Percentiles rank a stretch among this genome's conserved stretches.
These are phyloP conservation scores for Aelia acuminata DNA, from an alignment of 2,888 invertebrate species.

Conservation along the genomic window DNA sequence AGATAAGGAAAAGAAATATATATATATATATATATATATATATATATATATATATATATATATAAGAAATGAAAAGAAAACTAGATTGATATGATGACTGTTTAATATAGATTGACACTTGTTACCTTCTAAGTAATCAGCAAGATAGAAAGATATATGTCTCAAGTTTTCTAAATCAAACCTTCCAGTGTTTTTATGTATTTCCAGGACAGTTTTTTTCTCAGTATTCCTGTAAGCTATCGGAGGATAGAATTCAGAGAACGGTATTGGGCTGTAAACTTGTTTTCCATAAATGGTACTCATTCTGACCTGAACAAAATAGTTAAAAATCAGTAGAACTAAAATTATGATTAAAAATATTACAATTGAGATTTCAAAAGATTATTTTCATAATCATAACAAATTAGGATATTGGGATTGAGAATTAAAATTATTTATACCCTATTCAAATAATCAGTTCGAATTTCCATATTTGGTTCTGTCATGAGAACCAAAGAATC, in stretches of 20 bases:
- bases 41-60: too few species aligned
- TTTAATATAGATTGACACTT: constrained; percentile 56
- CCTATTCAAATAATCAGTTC: constrained; percentile 90
- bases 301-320: constrained; percentile 84
- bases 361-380: neutral
- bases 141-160: constrained; percentile 85
- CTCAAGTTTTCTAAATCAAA: constrained; percentile 83
- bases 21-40: too few species aligned
- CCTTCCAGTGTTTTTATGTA: constrained; percentile 83
- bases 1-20: too few species aligned
- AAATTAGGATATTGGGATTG: neutral
- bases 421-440: constrained; percentile 71
- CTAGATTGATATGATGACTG: neutral
- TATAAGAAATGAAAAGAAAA: constrained; percentile 60
- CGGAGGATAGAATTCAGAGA: constrained; percentile 87
- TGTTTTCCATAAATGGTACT: constrained; percentile 92
- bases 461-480: constrained; percentile 79
- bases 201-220: constrained; percentile 73
- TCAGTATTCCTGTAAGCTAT: constrained; percentile 70
- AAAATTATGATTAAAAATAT: neutral
- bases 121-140: constrained; percentile 82
- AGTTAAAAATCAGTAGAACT: constrained; percentile 13
- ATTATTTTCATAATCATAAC: constrained; percentile 46
- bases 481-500: constrained; percentile 82
- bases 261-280: constrained; percentile 92